Evolutionary conservation across 2,888 invertebrate species (phyloP).

Genomic region (Nymphalis urticae): DNA sequence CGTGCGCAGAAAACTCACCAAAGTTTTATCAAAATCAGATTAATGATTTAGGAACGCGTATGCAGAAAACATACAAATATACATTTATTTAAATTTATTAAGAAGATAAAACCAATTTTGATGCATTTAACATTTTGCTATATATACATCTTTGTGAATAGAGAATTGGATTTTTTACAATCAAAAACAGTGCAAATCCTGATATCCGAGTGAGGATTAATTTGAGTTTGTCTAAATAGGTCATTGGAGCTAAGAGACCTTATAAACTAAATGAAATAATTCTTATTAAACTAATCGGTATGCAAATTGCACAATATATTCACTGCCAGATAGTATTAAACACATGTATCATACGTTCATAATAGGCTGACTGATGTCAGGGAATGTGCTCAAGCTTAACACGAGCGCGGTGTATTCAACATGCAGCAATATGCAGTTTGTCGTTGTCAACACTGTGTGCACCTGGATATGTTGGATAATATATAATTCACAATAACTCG

Average conservation of each 20-base stretch:
- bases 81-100: no score
- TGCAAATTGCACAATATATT: background rate
- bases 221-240: no score
- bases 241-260: background rate
- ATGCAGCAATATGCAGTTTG: conserved; percentile 77
- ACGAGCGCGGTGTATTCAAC: conserved; percentile 72
- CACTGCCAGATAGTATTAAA: conserved; percentile 22
- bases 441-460: conserved; percentile 73
- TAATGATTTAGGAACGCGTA: no score
- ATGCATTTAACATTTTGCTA: no score
- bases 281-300: background rate
- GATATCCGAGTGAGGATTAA: no score
- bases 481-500: background rate
- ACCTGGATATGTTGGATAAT: conserved; percentile 51
- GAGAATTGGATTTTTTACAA: no score
- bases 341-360: conserved; percentile 55
- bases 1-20: no score
- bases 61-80: no score
- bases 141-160: no score
- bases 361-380: conserved; percentile 70
- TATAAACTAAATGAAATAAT: background rate
- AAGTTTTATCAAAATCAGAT: no score
- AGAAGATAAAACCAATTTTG: no score
- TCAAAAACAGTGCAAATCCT: no score
- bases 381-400: conserved; percentile 76